Base-by-base conservation (phyloP, 1,140 invertebrate genomes). In the Heterodera schachtii region DNA sequence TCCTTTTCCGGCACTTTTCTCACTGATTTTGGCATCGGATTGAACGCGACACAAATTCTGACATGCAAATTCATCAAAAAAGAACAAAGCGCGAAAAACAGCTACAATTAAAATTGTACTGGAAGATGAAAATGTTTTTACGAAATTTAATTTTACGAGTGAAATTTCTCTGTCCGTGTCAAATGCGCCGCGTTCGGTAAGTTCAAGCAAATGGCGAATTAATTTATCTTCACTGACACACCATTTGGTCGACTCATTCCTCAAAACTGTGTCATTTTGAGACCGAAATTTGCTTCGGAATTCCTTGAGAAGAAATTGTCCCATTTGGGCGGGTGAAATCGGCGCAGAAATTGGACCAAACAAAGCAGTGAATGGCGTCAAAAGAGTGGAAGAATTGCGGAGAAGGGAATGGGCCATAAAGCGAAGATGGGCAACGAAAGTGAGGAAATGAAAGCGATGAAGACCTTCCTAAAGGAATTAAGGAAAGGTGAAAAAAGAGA, bases 11-110 rank as follows among this genome's bases (percentile, higher is more conserved):
- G 67, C 16, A 9, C 7, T 71, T 13, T 13, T 31, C 21, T 31
- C 69, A 71, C 69, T 41, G 84, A 44, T 67, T 76, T 82, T 6
- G 81, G 81, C 81, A 83, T 82, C 41, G 81, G 83, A 84, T 41
- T 83, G 66, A 82, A 82, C 2, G 81, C 80, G 21, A 82, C 16
- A 41, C 81, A 82, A 66, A 82, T 4, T 21, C 81, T 19, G n/a
- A 43, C 47, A 43, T 47, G 67, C n/a, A 83, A 46, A 46, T 52
- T n/a, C 41, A 82, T 31, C 41, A 83, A 57, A 43, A 80, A 81
- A 21, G 76, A 70, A 47, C 81, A 82, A 82, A 83, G 47, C 3
- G 82, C 43, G n/a, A 82, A 82, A 64, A 82, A 84, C 16, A 82
- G 66, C 81, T 82, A 83, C 0, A 52, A 52, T 52, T 6, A 82